Evolutionary conservation across 2,113 vertebrate genomes (phyloP).

Genomic region (Xyliphius kryptos): DNA sequence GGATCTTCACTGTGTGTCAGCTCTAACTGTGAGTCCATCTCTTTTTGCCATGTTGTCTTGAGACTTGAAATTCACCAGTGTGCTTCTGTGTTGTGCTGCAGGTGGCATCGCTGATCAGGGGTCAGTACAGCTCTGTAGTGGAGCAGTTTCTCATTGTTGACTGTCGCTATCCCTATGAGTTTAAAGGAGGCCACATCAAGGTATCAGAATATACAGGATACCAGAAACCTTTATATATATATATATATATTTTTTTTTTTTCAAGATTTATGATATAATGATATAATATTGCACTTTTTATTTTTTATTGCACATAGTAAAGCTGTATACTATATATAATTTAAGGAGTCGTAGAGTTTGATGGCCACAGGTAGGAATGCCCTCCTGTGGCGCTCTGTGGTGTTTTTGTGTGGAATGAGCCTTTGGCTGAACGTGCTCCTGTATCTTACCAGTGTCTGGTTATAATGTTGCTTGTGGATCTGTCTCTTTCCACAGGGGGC

Average conservation of each 20-base stretch:
- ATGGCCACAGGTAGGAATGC: too few species aligned
- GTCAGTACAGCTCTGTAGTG: conserved; percentile 36
- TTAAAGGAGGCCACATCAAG: conserved; percentile 52
- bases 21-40: conserved; percentile 41
- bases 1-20: conserved; percentile 46
- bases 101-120: conserved; percentile 46
- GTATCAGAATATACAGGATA: conserved; percentile 16
- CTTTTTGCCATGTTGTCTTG: background rate
- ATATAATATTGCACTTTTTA: too few species aligned
- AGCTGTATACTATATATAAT: too few species aligned
- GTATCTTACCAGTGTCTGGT: too few species aligned
- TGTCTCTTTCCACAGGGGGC: conserved; percentile 41
- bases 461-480: background rate
- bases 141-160: conserved; percentile 47
- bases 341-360: too few species aligned
- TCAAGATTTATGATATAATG: too few species aligned
- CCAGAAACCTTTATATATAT: too few species aligned
- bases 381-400: too few species aligned
- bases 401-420: too few species aligned
- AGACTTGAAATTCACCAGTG: background rate
- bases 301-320: too few species aligned
- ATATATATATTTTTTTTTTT: too few species aligned
- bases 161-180: conserved; percentile 55
- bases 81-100: conserved; percentile 31
- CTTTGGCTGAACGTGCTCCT: too few species aligned